Base-by-base conservation (phyloP, 2,113 vertebrate species). In the Melanerpes aurifrons region DNA sequence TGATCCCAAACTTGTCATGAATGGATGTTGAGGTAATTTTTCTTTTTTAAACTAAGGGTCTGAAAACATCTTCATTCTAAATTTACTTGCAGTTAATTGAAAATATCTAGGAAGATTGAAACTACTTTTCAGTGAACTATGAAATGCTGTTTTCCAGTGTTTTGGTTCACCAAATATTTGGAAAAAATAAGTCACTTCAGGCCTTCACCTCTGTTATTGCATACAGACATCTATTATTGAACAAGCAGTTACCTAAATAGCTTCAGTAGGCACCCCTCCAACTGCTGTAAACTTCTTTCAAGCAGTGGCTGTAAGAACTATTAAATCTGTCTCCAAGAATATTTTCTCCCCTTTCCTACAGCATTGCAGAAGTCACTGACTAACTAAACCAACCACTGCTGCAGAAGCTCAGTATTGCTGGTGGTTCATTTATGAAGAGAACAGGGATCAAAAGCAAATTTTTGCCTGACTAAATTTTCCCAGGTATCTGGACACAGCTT, bases 1-100 rank as follows among this genome's bases (percentile, higher is more conserved):
- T 25, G 62, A 94, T 86, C 66, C 81, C 70, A 78, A 92, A 92
- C 62, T 83, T 90, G 61, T 74, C 67, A 45, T 93, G 88, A 96
- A 90, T 81, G 48, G 15, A 29, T 74, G 64, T 31, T 74, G 69
- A 88, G 61, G n/a, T 89, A 2, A 47, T 72, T 43, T 75, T n/a
- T 74, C 78, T 31, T 84, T 59, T 82, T 70, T 61, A 45, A 67
- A n/a, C 26, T 54, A 54, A 11, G 14, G 29, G 7, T 59, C 26
- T 89, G 48, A 80, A 90, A 80, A 31, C 0, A 1, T 67, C 93
- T 71, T 90, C 4, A 54, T 37, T 74, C 48, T 86, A 61, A 86
- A 71, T 54, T 86, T 92, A 35, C 54, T 58, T 78, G 32, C 43
- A 77, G 31, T 22, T 86, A 71, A 74, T 71, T 81, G 61, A 31